Evolutionary conservation across 2,888 invertebrate genomes (phyloP).

Genomic region (Thyatira batis): DNA sequence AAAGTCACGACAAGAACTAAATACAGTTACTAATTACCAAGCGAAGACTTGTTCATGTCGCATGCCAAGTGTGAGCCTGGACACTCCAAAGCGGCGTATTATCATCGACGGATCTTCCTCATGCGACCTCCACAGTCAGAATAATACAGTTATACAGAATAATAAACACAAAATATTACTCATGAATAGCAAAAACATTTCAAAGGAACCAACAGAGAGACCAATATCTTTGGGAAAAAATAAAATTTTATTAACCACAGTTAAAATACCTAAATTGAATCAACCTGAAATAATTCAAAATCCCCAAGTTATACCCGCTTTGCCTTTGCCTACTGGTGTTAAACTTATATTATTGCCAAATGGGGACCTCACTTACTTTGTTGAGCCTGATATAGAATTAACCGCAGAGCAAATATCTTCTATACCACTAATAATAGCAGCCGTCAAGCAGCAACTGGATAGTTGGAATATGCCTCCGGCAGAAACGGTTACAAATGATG

Average conservation of each 20-base stretch:
- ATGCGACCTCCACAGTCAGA: conserved; percentile 11
- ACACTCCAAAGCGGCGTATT: conserved; percentile 16
- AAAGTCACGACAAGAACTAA: neutral
- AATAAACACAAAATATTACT: conserved; percentile 27
- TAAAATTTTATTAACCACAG: conserved; percentile 66
- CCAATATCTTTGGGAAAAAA: conserved; percentile 62
- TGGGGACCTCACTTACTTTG: conserved; percentile 37
- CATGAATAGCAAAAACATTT: conserved; percentile 34
- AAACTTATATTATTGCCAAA: conserved; percentile 37
- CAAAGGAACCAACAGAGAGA: conserved; percentile 23
- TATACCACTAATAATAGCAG: conserved; percentile 38
- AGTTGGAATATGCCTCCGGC: neutral
- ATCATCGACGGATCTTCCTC: conserved; percentile 26
- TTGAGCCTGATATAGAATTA: conserved; percentile 34
- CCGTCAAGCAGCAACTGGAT: conserved; percentile 42
- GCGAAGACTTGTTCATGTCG: conserved; percentile 7
- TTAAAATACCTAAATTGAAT: conserved; percentile 31
- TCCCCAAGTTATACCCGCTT: conserved; percentile 9
- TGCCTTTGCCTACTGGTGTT: conserved; percentile 42
- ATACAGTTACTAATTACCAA: neutral
- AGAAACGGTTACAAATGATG: neutral
- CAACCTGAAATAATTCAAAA: neutral
- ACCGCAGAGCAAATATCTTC: conserved; percentile 24
- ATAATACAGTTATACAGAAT: conserved; percentile 15
- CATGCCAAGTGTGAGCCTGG: conserved; percentile 9